phyloP scores from a whole-genome alignment of 2,888 invertebrate genomes.

The Drosophila peninsularis region DNA sequence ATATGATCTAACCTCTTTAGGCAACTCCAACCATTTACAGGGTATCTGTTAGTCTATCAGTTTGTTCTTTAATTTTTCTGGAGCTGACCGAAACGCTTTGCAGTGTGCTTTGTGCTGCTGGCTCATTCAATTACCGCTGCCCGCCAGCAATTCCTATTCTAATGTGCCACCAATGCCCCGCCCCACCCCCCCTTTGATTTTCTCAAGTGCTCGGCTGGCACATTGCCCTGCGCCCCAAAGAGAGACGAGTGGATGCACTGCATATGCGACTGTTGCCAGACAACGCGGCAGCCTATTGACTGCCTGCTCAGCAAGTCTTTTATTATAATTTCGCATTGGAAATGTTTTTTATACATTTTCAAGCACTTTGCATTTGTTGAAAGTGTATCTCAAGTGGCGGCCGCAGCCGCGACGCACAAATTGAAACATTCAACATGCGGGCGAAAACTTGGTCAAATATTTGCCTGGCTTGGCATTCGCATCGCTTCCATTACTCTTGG shows the following conservation, averaged over 20 bases:
- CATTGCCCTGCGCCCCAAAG: conserved; percentile 54
- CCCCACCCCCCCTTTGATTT: conserved; percentile 35
- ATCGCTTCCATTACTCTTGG: conserved; percentile 26
- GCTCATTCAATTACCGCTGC: conserved; percentile 75
- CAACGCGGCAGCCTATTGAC: conserved; percentile 33
- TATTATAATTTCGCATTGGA: conserved; percentile 52
- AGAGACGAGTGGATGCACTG: conserved; percentile 41
- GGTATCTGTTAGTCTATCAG: neutral
- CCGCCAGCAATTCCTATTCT: conserved; percentile 61
- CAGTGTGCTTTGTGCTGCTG: conserved; percentile 53
- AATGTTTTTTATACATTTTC: conserved; percentile 13
- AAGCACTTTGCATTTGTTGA: conserved; percentile 39
- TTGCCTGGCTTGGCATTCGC: too few species aligned
- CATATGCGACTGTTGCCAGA: conserved; percentile 40
- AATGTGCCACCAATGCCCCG: conserved; percentile 34
- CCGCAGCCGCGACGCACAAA: conserved; percentile 4
- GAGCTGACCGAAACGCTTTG: conserved; percentile 53
- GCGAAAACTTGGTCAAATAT: conserved; percentile 22
- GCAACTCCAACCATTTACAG: neutral
- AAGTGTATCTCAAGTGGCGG: conserved; percentile 46
- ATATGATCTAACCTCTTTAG: neutral
- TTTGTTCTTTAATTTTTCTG: neutral
- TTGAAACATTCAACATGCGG: conserved; percentile 32
- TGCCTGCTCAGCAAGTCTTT: conserved; percentile 42
- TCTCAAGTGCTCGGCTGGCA: conserved; percentile 74